Evolutionary conservation across 2,797 vertebrate species (phyloP), one percentile per base, ranked within the genome.

Genomic region (Halcyon chelicuti): DNA sequence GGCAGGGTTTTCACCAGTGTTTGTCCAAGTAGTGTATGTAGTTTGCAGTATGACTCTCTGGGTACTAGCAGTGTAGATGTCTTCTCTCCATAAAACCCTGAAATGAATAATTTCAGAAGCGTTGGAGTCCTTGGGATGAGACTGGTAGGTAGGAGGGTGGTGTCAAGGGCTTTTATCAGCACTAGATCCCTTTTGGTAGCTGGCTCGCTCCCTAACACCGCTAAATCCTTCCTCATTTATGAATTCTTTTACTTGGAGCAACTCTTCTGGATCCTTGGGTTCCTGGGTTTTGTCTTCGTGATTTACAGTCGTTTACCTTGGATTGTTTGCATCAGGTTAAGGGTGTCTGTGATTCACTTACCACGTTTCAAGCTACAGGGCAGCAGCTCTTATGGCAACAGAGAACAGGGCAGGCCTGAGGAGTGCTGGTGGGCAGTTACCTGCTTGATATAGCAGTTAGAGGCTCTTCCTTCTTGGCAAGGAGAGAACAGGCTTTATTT

Each of bases 371-470:
- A 37, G 35, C 35, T 7, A 3, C 55, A 67, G 40, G 31, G 44
- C 60, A 31, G 61, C 54, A 47, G 52, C 49, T 40, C 8, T 2
- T 15, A 4, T 4, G 5, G 52, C 67, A 39, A 1, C 33, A 37
- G 16, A 29, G 71, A 23, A 5, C 66, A 11, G 68, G 1, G 35
- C 9, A 14, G 6, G 29, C 6, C 35, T 14, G 60, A 42, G 71
- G 49, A 26, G 4, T 6, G 3, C 16, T 29, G 28, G 8, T 8
- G 47, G 17, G 42, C 14, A 23, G 6, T 18, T 23, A 18, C 33
- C 13, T 7, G 35, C 21, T 39, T 1, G 0, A 17, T 52, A 28
- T 6, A 52, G 9, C 20, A 14, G 44, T 47, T 12, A 10, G 23
- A 5, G 14, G 20, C 11, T 46, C 20, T 42, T 12, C 22, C 76